Conservation (phyloP, 2,888 invertebrate genomes). For the Dromius quadrimaculatus region DNA sequence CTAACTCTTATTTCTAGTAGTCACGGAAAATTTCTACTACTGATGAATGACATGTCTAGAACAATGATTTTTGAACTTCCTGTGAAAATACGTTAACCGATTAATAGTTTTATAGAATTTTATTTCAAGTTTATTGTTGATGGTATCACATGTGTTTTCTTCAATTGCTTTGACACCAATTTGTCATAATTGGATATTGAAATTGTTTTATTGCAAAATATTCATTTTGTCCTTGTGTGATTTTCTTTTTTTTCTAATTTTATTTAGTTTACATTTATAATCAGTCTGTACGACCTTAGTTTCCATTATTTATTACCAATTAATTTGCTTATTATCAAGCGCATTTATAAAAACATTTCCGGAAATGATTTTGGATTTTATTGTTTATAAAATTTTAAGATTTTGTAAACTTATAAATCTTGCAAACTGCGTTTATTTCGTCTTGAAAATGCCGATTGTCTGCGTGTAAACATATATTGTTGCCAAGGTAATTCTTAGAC, state of each 20-base stretch:
- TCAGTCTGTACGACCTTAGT: constrained; percentile 29
- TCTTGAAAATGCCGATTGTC: constrained; percentile 12
- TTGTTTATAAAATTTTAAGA: neutral
- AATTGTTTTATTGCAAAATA: constrained; percentile 26
- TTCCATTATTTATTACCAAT: constrained; percentile 32
- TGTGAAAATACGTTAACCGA: constrained; percentile 11
- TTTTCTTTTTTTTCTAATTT: constrained; percentile 9
- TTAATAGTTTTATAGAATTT: constrained; percentile 14
- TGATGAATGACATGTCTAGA: constrained; percentile 6
- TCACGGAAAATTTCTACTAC: constrained; percentile 43
- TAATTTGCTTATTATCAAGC: constrained; percentile 10
- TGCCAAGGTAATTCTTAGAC: constrained; percentile 24
- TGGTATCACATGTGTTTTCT: constrained; percentile 14
- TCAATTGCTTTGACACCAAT: constrained; percentile 10
- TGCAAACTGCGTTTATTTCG: constrained; percentile 6
- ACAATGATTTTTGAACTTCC: constrained; percentile 29
- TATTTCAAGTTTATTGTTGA: neutral
- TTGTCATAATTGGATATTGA: constrained; percentile 24
- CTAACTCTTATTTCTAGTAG: constrained; percentile 42
- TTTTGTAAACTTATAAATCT: neutral
- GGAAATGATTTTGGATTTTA: constrained; percentile 4
- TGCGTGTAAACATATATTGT: constrained; percentile 28
- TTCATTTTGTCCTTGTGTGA: constrained; percentile 12
- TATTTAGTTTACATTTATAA: constrained; percentile 34
- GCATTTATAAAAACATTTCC: constrained; percentile 1